A percentile compares a stretch with the other conserved stretches of the same genome.
Evolutionary conservation across 2,888 invertebrate species (phyloP).

Genomic region (Chrysomela aeneicollis): DNA sequence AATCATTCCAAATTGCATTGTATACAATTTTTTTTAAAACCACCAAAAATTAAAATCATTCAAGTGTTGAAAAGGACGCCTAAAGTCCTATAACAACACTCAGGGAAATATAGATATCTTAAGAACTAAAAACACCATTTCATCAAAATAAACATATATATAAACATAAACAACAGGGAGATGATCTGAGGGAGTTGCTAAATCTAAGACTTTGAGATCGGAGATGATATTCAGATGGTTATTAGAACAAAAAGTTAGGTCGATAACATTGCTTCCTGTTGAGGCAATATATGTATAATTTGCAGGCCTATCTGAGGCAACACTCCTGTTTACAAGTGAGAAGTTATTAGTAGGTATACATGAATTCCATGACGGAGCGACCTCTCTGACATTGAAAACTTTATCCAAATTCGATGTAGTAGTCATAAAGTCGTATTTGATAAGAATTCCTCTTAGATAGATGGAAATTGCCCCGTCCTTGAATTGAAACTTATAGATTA

Average conservation of each 20-base stretch:
- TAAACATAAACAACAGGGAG: no score
- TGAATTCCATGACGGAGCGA: neutral
- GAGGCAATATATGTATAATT: neutral
- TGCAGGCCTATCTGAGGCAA: neutral
- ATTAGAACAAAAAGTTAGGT: neutral
- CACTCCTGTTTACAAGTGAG: neutral
- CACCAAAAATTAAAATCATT: no score
- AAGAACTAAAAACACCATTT: no score
- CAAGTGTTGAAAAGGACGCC: no score
- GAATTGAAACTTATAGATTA: slow-evolving; percentile 2
- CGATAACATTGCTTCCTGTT: neutral
- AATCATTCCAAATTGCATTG: no score
- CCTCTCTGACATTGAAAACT: neutral
- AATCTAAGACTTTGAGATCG: neutral
- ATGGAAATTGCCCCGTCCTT: neutral
- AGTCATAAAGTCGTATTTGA: no score
- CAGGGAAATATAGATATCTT: no score
- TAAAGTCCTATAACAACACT: no score
- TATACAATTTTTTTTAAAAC: no score
- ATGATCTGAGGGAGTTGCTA: no score
- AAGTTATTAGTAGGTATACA: neutral
- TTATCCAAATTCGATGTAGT: neutral
- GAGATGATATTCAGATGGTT: neutral
- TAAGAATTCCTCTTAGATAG: neutral
- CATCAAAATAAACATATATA: no score